phyloP scores from a whole-genome alignment of 1,140 invertebrate genomes.

The Tribolium madens region DNA sequence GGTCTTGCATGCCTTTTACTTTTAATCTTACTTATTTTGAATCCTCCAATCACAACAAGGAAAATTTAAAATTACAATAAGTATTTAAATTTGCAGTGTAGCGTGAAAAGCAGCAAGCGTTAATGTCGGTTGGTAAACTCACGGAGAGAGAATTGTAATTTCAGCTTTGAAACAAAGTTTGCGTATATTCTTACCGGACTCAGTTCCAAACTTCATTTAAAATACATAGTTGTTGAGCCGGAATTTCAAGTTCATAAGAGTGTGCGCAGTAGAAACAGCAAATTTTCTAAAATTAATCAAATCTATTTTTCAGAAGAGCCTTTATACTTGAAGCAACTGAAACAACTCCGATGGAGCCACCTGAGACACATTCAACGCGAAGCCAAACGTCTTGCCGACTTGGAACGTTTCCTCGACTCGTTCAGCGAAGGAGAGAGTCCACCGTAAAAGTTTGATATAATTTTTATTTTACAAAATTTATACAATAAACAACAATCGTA shows the following conservation, averaged over 20 bases:
- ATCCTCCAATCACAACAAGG: background rate
- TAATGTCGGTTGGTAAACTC: background rate
- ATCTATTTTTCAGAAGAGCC: constrained; percentile 26
- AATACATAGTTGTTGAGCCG: background rate
- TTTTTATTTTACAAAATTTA: constrained; percentile 29
- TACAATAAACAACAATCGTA: constrained; percentile 5
- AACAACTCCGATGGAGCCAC: constrained; percentile 65
- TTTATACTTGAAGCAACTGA: constrained; percentile 61
- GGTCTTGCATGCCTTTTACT: background rate
- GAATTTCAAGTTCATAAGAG: background rate
- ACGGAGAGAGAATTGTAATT: background rate
- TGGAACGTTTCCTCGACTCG: constrained; percentile 65
- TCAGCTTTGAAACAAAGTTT: background rate
- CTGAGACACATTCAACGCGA: constrained; percentile 67
- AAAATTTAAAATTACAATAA: background rate
- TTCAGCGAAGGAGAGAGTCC: constrained; percentile 57
- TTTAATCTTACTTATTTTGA: background rate
- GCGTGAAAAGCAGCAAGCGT: background rate
- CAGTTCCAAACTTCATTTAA: background rate
- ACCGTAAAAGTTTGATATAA: background rate
- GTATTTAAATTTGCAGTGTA: background rate
- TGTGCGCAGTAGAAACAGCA: background rate
- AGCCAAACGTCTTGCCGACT: constrained; percentile 63
- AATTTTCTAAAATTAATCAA: background rate
- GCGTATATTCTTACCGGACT: background rate